A percentile compares a stretch with the other conserved stretches of the same genome.
These are phyloP conservation scores for Rotaria magnacalcarata DNA, from an alignment of 2,888 invertebrate genomes.

Conservation along the genomic window DNA sequence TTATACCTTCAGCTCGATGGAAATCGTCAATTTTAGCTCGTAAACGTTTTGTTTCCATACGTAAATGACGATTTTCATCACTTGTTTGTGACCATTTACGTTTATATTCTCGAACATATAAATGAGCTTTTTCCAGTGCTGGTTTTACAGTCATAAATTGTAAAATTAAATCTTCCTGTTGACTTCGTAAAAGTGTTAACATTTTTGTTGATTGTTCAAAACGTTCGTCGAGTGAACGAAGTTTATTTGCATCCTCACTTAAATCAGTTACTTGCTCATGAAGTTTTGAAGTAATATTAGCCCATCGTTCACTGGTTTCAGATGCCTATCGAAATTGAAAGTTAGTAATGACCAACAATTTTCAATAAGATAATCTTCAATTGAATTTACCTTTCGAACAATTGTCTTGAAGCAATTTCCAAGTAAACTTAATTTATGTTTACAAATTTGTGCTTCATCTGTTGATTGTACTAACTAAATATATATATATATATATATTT, in stretches of 20 bases:
- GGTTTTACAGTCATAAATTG: background rate
- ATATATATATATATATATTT: no score
- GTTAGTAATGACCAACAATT: no score
- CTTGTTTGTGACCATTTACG: conserved; percentile 5
- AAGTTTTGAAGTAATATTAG: background rate
- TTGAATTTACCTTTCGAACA: background rate
- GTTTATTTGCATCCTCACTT: conserved; percentile 1
- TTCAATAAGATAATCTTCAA: background rate
- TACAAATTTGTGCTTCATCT: background rate
- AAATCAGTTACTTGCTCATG: conserved; percentile 1
- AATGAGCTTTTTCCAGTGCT: background rate
- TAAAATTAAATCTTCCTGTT: background rate
- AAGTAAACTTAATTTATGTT: background rate
- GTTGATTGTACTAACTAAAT: background rate
- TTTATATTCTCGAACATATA: conserved; percentile 17
- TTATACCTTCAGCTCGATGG: conserved; percentile 8
- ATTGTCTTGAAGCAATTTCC: background rate
- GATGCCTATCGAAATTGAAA: background rate
- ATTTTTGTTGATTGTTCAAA: background rate
- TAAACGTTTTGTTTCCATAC: background rate
- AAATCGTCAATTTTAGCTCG: background rate
- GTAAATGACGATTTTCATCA: background rate
- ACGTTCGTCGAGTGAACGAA: background rate
- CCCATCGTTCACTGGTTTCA: background rate
- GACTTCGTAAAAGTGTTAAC: background rate